Percentiles rank a stretch among this genome's conserved stretches.
These are phyloP conservation scores for Caradrina clavipalpis DNA, from an alignment of 2,888 invertebrate species.

Conservation along the genomic window DNA sequence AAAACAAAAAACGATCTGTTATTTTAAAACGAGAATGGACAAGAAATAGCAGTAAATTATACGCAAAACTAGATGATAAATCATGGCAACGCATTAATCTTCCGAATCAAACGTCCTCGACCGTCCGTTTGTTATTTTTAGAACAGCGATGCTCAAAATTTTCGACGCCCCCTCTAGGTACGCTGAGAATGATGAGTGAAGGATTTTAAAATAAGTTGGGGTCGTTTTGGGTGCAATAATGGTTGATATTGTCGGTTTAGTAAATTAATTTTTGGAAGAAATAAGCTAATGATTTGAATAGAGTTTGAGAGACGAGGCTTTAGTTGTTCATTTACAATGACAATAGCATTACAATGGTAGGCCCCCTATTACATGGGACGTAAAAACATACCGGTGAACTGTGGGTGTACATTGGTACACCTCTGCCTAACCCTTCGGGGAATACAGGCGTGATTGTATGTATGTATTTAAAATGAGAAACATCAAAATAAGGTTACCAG, in stretches of 20 bases:
- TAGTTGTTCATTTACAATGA: too few species aligned
- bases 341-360: too few species aligned
- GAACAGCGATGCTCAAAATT: constrained; percentile 56
- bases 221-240: constrained; percentile 2
- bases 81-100: constrained; percentile 68
- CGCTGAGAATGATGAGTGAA: constrained; percentile 27
- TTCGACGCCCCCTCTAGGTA: constrained; percentile 27
- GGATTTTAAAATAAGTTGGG: constrained; percentile 11
- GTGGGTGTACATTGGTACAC: too few species aligned
- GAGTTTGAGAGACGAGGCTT: background rate
- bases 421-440: too few species aligned
- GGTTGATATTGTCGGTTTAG: background rate
- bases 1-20: constrained; percentile 54
- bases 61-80: constrained; percentile 67
- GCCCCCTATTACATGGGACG: too few species aligned
- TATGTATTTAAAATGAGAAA: too few species aligned
- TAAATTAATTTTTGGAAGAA: background rate
- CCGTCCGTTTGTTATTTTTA: constrained; percentile 61
- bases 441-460: too few species aligned
- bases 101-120: constrained; percentile 66
- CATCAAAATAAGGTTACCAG: too few species aligned
- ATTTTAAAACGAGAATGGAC: constrained; percentile 55
- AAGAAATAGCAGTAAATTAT: constrained; percentile 66
- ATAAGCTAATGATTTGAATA: background rate
- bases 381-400: too few species aligned